A percentile compares a stretch with the other conserved stretches of the same genome.
These are phyloP conservation scores for Aradus depressus DNA, from an alignment of 2,888 invertebrate genomes.

Conservation along the genomic window DNA sequence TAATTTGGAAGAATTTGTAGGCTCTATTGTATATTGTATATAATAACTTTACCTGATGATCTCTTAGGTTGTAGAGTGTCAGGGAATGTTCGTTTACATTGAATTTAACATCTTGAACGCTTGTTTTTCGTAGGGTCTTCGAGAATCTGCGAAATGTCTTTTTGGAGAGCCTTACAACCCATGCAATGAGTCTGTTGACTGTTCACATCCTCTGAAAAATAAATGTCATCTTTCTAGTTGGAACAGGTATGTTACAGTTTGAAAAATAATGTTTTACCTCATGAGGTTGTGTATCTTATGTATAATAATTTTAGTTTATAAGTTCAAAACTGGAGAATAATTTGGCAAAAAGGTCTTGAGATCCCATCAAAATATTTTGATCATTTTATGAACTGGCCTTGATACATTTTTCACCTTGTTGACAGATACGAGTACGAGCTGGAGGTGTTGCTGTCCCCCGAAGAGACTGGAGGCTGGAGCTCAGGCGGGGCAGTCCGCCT, in stretches of 20 bases:
- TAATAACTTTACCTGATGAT: too few species aligned
- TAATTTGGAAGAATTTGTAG: slow-evolving; percentile 4
- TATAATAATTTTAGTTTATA: too few species aligned
- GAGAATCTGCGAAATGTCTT: slow-evolving; percentile 52
- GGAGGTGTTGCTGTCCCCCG: slow-evolving; percentile 12
- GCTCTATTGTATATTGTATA: not conserved
- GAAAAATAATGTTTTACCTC: too few species aligned
- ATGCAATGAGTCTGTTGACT: slow-evolving; percentile 20
- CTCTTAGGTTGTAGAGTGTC: too few species aligned
- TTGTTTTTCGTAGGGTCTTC: slow-evolving; percentile 39
- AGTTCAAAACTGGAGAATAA: too few species aligned
- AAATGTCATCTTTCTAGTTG: slow-evolving; percentile 59
- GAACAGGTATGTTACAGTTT: too few species aligned
- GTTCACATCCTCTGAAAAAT: slow-evolving; percentile 37
- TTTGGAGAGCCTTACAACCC: slow-evolving; percentile 54
- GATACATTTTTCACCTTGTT: too few species aligned
- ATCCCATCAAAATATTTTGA: too few species aligned
- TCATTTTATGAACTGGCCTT: too few species aligned
- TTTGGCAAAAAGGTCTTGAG: too few species aligned
- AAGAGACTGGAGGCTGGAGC: slow-evolving; percentile 19
- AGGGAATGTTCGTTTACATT: not conserved
- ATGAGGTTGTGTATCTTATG: too few species aligned
- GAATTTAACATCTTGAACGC: not conserved
- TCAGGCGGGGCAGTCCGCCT: slow-evolving; percentile 8
- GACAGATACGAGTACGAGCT: slow-evolving; percentile 25